phyloP scores from a whole-genome alignment of 1,140 invertebrate species.

The Drosophila guanche region DNA sequence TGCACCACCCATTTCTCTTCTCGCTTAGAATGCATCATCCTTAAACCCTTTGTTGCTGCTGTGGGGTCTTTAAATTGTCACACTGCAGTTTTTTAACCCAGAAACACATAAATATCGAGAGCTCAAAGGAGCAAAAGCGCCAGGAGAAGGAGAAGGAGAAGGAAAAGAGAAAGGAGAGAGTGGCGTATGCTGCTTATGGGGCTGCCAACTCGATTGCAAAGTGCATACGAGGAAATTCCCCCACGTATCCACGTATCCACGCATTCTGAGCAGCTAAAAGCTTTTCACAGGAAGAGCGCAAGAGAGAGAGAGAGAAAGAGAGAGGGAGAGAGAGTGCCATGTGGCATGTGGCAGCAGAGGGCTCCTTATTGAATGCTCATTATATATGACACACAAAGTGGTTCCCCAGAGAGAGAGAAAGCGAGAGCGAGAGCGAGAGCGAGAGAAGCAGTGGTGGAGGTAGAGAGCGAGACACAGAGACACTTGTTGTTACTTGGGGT shows the following conservation, averaged over 20 bases:
- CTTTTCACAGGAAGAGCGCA: conserved; percentile 1
- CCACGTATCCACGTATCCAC: not conserved
- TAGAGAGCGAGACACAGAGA: too few relatives aligned
- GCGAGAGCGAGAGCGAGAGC: not conserved
- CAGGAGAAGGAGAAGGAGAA: too few relatives aligned
- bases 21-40: conserved; percentile 24
- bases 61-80: conserved; percentile 57
- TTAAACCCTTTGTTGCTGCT: conserved; percentile 20
- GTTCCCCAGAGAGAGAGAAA: not conserved
- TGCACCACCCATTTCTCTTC: not conserved
- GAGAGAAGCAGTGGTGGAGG: not conserved
- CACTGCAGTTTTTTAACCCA: conserved; percentile 70
- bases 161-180: conserved; percentile 3
- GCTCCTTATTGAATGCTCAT: conserved; percentile 41
- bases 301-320: not conserved
- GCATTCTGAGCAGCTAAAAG: conserved; percentile 11
- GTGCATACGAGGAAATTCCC: conserved; percentile 14
- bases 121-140: conserved; percentile 3
- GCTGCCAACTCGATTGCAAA: conserved; percentile 15
- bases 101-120: conserved; percentile 76
- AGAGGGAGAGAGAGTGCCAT: not conserved
- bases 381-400: conserved; percentile 26
- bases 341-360: not conserved
- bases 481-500: conserved; percentile 28
- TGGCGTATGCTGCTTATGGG: not conserved